Conservation (phyloP, 2,888 invertebrate genomes). For the Drosophila planitibia region DNA sequence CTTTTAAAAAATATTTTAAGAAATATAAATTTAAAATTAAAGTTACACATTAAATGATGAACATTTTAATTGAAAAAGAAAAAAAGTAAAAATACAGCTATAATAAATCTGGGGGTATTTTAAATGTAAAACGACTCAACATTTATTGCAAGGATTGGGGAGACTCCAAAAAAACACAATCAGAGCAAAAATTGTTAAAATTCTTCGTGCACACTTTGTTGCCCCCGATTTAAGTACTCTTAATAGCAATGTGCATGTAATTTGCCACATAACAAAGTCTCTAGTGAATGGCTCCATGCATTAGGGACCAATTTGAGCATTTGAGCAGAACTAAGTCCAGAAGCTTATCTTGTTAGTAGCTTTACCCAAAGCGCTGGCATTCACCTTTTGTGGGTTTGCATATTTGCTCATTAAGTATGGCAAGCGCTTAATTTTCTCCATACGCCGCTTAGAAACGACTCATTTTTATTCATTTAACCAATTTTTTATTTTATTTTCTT, state of each 20-base stretch:
- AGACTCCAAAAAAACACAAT: not conserved
- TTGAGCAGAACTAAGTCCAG: slow-evolving; percentile 32
- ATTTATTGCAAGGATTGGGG: not conserved
- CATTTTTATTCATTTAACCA: slow-evolving; percentile 78
- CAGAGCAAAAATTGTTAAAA: not conserved
- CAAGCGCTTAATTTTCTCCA: slow-evolving; percentile 64
- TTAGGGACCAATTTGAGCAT: slow-evolving; percentile 25
- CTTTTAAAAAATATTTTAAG: not conserved
- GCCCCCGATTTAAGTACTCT: not conserved
- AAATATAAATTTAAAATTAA: not conserved
- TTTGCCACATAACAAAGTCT: slow-evolving; percentile 26
- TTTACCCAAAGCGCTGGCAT: slow-evolving; percentile 23
- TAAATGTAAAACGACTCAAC: not conserved
- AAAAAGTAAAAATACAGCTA: too few species aligned
- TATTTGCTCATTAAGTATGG: slow-evolving; percentile 46
- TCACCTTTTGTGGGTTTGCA: slow-evolving; percentile 30
- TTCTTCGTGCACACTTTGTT: slow-evolving; percentile 1
- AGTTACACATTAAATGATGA: not conserved
- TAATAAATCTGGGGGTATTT: not conserved
- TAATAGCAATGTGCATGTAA: slow-evolving; percentile 11
- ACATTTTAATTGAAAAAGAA: not conserved
- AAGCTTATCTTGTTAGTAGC: slow-evolving; percentile 25
- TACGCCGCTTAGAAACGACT: slow-evolving; percentile 55
- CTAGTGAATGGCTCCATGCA: slow-evolving; percentile 21
- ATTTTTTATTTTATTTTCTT: slow-evolving; percentile 36